Evolutionary conservation across 2,113 vertebrate species (phyloP).

Genomic region (Dendropsophus ebraccatus): DNA sequence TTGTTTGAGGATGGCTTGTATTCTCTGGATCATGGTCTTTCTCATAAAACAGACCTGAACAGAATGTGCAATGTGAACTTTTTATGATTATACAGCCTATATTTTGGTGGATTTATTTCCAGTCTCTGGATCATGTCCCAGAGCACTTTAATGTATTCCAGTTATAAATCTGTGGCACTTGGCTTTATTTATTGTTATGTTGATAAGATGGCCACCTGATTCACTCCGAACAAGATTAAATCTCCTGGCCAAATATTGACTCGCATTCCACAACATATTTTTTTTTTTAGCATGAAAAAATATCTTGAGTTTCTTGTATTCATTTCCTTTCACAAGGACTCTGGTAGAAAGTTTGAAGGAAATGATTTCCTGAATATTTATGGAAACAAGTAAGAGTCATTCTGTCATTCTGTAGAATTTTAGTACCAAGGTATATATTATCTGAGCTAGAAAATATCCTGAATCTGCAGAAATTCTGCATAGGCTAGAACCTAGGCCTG

Average conservation of each 20-base stretch:
- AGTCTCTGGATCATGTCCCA: slow-evolving; percentile 41
- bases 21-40: background rate
- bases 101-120: slow-evolving; percentile 43
- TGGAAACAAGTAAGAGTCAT: background rate
- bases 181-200: slow-evolving; percentile 36
- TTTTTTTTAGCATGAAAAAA: background rate
- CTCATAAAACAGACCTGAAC: background rate
- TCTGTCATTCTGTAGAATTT: background rate
- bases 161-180: slow-evolving; percentile 31
- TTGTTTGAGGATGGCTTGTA: background rate
- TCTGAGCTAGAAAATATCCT: background rate
- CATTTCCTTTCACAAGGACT: background rate
- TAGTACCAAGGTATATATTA: background rate
- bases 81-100: slow-evolving; percentile 25
- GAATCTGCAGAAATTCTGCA: background rate
- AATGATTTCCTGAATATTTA: background rate
- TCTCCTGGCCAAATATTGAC: background rate
- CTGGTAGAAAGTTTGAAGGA: background rate
- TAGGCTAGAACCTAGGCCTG: background rate
- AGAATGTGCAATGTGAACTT: background rate
- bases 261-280: background rate
- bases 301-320: background rate
- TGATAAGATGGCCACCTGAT: slow-evolving; percentile 39
- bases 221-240: slow-evolving; percentile 22
- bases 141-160: slow-evolving; percentile 27